phyloP scores from a whole-genome alignment of 2,888 invertebrate species.

The Resseliella maxima region DNA sequence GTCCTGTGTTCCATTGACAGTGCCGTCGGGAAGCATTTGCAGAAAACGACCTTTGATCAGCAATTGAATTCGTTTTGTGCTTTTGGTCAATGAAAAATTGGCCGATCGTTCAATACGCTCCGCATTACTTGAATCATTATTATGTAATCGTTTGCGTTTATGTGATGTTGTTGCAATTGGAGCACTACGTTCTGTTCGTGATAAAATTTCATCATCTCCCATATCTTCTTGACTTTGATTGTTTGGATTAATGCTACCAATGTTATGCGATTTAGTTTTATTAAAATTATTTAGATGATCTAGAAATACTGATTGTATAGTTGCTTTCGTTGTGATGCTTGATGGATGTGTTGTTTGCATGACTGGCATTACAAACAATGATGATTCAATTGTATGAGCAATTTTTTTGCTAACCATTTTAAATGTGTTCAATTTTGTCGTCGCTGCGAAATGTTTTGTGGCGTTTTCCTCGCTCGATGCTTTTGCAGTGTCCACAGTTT shows the following conservation, averaged over 20 bases:
- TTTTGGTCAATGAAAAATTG: conserved; percentile 83
- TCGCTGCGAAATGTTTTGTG: background rate
- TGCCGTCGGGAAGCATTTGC: conserved; percentile 85
- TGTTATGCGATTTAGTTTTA: background rate
- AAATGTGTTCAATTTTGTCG: background rate
- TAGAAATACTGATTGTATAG: conserved; percentile 56
- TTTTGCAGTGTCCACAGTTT: conserved; percentile 4
- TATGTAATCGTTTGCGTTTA: conserved; percentile 41
- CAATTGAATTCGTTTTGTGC: conserved; percentile 83
- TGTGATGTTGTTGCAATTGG: conserved; percentile 60
- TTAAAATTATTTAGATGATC: conserved; percentile 46
- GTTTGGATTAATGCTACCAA: conserved; percentile 9
- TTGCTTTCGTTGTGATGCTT: conserved; percentile 44
- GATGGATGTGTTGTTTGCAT: conserved; percentile 25
- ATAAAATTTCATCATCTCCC: conserved; percentile 59
- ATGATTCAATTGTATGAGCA: background rate
- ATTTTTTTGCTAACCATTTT: background rate
- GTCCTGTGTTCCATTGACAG: conserved; percentile 85
- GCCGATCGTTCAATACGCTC: conserved; percentile 76
- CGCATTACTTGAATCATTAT: conserved; percentile 60
- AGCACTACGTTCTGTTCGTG: conserved; percentile 67
- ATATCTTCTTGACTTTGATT: background rate
- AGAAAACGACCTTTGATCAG: conserved; percentile 86
- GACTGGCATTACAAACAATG: background rate
- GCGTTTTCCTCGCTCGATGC: background rate